Conservation (phyloP, 2,797 vertebrate species). For the Bradypus variegatus region DNA sequence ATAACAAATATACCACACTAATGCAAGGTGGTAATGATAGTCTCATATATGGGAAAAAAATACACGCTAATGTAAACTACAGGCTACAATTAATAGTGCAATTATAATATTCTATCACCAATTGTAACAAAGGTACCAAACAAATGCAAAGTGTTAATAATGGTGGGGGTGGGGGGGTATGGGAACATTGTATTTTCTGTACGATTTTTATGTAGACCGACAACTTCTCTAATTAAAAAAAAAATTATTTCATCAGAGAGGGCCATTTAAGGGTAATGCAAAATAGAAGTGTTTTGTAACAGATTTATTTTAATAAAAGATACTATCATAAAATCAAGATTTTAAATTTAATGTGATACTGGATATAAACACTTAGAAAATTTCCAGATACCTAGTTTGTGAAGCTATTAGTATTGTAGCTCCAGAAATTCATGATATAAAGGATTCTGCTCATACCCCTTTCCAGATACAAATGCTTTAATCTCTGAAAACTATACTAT, state of each 20-base stretch:
- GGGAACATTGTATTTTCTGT: no score
- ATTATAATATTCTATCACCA: no score
- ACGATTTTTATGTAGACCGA: no score
- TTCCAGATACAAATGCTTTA: not conserved
- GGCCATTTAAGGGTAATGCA: not conserved
- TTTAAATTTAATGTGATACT: not conserved
- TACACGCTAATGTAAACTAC: no score
- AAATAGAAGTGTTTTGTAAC: not conserved
- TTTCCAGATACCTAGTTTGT: not conserved
- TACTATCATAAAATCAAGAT: constrained; percentile 3
- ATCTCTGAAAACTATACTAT: not conserved
- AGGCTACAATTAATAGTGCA: no score
- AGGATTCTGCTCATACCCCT: not conserved
- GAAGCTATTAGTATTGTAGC: not conserved
- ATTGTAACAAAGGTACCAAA: no score
- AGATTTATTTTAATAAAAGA: not conserved
- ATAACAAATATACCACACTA: no score
- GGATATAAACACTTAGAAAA: not conserved
- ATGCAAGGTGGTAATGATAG: no score
- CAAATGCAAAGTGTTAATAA: no score
- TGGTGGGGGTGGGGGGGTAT: no score
- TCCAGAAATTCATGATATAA: not conserved
- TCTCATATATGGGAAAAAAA: no score
- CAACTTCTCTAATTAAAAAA: not conserved
- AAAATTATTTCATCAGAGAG: not conserved